Percentiles rank a stretch among this genome's conserved stretches.
Conservation (phyloP, 1,140 invertebrate species). For the Brachionus koreanus region DNA sequence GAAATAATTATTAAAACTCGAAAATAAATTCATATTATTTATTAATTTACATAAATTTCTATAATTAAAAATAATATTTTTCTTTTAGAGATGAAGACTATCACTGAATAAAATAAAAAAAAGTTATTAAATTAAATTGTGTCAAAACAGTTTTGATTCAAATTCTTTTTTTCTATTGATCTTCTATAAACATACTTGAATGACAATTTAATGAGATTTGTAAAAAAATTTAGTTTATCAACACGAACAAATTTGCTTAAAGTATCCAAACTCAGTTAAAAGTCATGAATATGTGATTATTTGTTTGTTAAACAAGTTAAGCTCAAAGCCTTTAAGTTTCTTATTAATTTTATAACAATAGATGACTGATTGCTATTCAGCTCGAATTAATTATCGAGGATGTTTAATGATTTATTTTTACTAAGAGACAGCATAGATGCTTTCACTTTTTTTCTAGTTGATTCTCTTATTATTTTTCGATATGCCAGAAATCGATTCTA, state of each 20-base stretch:
- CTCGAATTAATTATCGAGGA: not conserved
- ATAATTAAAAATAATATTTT: too few relatives aligned
- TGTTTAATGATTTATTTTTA: slow-evolving; percentile 6
- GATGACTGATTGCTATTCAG: not conserved
- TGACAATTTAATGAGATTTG: not conserved
- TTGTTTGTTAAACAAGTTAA: not conserved
- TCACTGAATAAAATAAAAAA: too few relatives aligned
- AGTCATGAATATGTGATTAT: not conserved
- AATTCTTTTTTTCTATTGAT: not conserved
- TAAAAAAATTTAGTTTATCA: not conserved
- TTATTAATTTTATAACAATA: not conserved
- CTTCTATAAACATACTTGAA: not conserved
- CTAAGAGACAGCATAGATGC: not conserved
- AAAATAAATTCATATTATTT: too few relatives aligned
- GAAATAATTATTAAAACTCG: too few relatives aligned
- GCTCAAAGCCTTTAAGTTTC: not conserved
- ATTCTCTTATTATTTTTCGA: not conserved
- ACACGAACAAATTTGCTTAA: not conserved
- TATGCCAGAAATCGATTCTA: not conserved
- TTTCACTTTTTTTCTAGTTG: not conserved
- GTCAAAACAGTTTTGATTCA: too few relatives aligned
- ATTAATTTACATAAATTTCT: too few relatives aligned
- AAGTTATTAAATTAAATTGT: too few relatives aligned
- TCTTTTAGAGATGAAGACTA: too few relatives aligned
- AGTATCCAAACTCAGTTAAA: not conserved